A percentile compares a stretch with the other conserved stretches of the same genome.
Conservation (phyloP, 2,888 invertebrate genomes). For the Oasisia sp. region DNA sequence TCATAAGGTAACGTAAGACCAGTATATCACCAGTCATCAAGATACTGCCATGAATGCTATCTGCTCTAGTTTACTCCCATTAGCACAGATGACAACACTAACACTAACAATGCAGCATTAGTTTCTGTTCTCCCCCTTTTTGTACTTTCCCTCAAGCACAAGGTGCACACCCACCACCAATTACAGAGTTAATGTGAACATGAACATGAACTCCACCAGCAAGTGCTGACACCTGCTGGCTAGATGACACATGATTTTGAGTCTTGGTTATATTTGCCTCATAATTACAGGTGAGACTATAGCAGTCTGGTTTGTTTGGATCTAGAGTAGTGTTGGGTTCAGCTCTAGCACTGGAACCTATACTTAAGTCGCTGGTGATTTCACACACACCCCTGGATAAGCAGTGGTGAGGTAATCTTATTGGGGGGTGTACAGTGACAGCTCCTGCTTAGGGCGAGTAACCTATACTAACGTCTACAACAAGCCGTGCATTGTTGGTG, state of each 20-base stretch:
- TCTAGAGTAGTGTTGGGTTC: neutral
- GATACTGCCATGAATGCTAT: neutral
- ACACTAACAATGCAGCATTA: neutral
- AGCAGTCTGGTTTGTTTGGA: neutral
- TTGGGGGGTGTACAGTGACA: neutral
- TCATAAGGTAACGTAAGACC: neutral
- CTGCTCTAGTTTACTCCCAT: slow-evolving; percentile 4
- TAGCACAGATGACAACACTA: neutral
- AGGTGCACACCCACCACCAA: neutral
- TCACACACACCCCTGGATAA: neutral
- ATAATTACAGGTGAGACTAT: neutral
- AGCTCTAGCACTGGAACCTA: neutral
- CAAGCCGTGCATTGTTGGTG: neutral
- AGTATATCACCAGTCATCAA: neutral
- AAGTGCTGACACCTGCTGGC: neutral
- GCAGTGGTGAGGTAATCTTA: neutral
- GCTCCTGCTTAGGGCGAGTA: neutral
- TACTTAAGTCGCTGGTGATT: neutral
- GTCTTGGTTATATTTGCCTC: neutral
- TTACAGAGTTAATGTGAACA: neutral
- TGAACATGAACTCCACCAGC: neutral
- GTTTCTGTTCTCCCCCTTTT: neutral
- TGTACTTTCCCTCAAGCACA: neutral
- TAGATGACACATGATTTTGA: neutral
- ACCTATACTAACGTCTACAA: neutral